Evolutionary conservation across 2,797 vertebrate species (phyloP).

Genomic region (Chaenodraco wilsoni): DNA sequence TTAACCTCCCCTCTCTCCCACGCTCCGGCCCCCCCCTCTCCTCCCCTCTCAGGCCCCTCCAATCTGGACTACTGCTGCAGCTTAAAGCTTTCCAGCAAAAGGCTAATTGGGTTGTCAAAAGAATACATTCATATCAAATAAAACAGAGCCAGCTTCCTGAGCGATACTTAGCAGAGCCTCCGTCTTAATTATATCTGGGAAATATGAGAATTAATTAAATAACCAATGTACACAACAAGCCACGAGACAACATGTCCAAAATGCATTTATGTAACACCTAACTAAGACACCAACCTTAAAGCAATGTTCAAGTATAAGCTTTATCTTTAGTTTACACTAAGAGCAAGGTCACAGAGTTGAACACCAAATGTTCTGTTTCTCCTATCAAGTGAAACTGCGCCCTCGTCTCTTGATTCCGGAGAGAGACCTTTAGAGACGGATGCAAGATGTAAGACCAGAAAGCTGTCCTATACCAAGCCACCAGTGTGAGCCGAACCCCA

Average conservation of each 20-base stretch:
- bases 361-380: no score
- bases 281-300: not conserved
- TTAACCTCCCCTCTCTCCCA: conserved; percentile 33
- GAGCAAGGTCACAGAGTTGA: no score
- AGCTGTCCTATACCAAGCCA: not conserved
- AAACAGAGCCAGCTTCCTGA: not conserved
- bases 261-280: not conserved
- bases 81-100: conserved; percentile 5
- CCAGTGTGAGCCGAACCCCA: not conserved
- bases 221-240: not conserved
- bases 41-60: not conserved
- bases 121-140: conserved; percentile 3
- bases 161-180: not conserved
- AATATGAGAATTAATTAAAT: not conserved
- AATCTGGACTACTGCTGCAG: conserved; percentile 18
- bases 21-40: not conserved
- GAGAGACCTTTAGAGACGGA: not conserved
- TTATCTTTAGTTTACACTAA: no score
- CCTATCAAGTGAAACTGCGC: no score
- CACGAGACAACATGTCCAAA: not conserved
- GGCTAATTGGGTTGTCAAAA: not conserved
- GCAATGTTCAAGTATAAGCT: not conserved
- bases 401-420: no score
- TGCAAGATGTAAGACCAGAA: not conserved
- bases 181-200: not conserved